phyloP scores from a whole-genome alignment of 1,140 invertebrate genomes.

The Cydia strobilella region DNA sequence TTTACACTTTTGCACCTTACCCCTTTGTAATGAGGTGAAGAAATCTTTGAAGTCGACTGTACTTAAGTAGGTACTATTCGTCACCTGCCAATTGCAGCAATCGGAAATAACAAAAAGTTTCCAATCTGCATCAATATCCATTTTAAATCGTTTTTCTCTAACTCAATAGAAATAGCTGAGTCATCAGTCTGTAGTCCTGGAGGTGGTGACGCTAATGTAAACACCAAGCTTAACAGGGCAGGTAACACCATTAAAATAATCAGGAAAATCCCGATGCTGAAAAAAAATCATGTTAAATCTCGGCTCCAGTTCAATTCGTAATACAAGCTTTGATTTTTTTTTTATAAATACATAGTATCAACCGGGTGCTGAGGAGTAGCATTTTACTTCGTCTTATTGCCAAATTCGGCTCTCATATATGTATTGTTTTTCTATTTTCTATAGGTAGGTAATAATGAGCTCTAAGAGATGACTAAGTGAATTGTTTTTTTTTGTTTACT shows the following conservation, averaged over 20 bases:
- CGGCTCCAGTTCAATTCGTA: no score
- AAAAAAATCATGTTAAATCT: slow-evolving; percentile 31
- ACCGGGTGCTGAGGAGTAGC: no score
- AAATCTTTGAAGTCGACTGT: not conserved
- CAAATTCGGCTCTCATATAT: no score
- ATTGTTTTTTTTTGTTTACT: slow-evolving; percentile 42
- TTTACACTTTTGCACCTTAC: no score
- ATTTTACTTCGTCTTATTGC: no score
- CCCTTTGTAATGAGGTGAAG: no score
- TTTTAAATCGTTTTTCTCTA: slow-evolving; percentile 61
- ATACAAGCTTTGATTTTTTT: no score
- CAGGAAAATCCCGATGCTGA: slow-evolving; percentile 77
- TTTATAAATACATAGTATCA: no score
- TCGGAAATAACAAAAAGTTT: slow-evolving; percentile 83
- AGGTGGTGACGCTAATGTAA: slow-evolving; percentile 81
- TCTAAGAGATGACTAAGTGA: not conserved
- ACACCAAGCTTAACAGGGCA: slow-evolving; percentile 78
- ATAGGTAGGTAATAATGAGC: no score
- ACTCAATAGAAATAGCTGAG: slow-evolving; percentile 48
- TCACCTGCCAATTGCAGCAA: slow-evolving; percentile 85
- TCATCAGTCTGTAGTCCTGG: slow-evolving; percentile 69
- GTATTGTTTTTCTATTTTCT: no score
- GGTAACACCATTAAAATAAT: slow-evolving; percentile 79
- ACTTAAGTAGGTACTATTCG: not conserved
- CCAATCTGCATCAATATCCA: slow-evolving; percentile 82